A percentile compares a stretch with the other conserved stretches of the same genome.
These are phyloP conservation scores for Lerema accius DNA, from an alignment of 1,140 invertebrate species.

Conservation along the genomic window DNA sequence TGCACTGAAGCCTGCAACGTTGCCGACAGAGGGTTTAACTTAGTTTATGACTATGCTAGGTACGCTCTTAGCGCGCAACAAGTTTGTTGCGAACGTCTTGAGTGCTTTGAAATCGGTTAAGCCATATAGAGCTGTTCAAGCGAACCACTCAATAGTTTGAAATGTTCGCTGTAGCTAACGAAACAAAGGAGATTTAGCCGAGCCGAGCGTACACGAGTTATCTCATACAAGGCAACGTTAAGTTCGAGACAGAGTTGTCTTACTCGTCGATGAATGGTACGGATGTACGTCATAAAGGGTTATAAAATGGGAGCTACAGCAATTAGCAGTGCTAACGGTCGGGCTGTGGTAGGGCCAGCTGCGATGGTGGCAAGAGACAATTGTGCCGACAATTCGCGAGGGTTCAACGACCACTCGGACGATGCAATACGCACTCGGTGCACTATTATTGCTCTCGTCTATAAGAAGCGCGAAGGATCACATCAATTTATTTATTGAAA, in stretches of 20 bases:
- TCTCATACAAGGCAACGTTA: background rate
- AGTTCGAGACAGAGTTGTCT: constrained; percentile 20
- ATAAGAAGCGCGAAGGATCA: constrained; percentile 12
- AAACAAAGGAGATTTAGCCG: constrained; percentile 41
- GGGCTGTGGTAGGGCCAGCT: constrained; percentile 51
- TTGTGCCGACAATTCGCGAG: constrained; percentile 60
- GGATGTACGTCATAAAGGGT: constrained; percentile 55
- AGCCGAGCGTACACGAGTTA: constrained; percentile 22
- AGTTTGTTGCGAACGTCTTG: constrained; percentile 77
- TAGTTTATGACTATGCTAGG: constrained; percentile 76
- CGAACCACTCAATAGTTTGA: constrained; percentile 46
- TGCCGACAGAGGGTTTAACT: constrained; percentile 74
- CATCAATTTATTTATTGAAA: background rate
- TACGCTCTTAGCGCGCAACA: constrained; percentile 74
- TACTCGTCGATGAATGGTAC: constrained; percentile 35
- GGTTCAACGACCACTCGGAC: constrained; percentile 59
- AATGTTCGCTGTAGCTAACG: constrained; percentile 36
- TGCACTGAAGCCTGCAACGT: constrained; percentile 67
- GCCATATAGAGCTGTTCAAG: constrained; percentile 62
- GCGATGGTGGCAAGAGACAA: constrained; percentile 51
- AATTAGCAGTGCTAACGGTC: constrained; percentile 63
- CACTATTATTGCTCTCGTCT: constrained; percentile 25
- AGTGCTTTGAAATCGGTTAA: constrained; percentile 77
- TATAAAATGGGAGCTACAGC: constrained; percentile 55
- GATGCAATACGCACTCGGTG: constrained; percentile 40